Evolutionary conservation across 2,888 invertebrate genomes (phyloP), one percentile per base, ranked within the genome.

Genomic region (Melinopterus prodromus): DNA sequence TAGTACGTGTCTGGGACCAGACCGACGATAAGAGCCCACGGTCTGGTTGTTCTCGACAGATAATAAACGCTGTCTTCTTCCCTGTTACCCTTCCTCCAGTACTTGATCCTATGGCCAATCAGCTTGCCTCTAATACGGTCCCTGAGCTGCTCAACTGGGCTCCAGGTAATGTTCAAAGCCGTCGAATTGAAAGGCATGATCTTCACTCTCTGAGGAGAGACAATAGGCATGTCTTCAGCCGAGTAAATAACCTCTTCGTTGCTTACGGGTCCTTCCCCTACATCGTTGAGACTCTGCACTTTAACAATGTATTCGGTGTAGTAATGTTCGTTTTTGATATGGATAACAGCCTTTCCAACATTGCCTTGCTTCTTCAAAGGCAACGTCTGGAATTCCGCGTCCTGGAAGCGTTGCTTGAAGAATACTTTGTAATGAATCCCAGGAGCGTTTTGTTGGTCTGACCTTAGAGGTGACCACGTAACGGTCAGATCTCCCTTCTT

Each of bases 401-500:
- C 93, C 0, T 93, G 91, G 7, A 93, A 92, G 82, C 93, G 92
- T 5, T 94, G 92, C 81, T 96, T 94, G 95, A 96, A 98, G 87
- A 94, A 98, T 83, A 98, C 93, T 88, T 95, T 96, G 88, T 99
- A 99, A 87, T 96, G 94, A 82, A 98, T 94, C 70, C 95, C 96
- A 35, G 95, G 95, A 0, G 96, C 98, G 88, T 98, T 97, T 88
- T 98, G 97, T 84, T 97, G 93, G 81, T 95, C 92, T 0, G 92
- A 89, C 81, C 93, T 91, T 37, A 98, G 87, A 0, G 96, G 95
- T 84, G 93, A 92, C 98, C 98, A 99, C 0, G 93, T 95, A 77
- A 99, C 97, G 0, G 96, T 96, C 4, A 99, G 92, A 87, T 98
- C 98, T 0, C 98, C 98, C 82, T 97, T 97, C 89, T 98, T 98